Evolutionary conservation across 2,113 vertebrate species (phyloP).

Genomic region (Synodontis membranacea): DNA sequence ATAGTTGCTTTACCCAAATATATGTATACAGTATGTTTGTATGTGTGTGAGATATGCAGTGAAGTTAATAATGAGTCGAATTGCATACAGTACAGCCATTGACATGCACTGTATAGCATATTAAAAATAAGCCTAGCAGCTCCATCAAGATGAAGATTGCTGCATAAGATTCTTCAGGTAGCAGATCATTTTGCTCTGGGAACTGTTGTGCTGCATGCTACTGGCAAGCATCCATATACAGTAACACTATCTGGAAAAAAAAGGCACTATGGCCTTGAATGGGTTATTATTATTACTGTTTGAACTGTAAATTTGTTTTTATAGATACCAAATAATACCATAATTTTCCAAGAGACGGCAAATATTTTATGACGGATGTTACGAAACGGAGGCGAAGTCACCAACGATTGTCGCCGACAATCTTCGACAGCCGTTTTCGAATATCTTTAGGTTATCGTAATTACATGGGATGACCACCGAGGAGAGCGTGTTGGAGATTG

Average conservation of each 20-base stretch:
- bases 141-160: constrained; percentile 9
- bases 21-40: constrained; percentile 5
- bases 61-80: neutral
- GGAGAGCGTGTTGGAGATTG: neutral
- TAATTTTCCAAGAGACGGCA: constrained; percentile 22
- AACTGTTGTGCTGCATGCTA: constrained; percentile 13
- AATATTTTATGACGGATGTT: constrained; percentile 9
- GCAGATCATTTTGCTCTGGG: constrained; percentile 34
- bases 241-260: constrained; percentile 13
- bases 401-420: neutral
- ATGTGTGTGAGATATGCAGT: constrained; percentile 10
- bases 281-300: constrained; percentile 6
- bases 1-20: constrained; percentile 1
- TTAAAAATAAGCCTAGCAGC: constrained; percentile 22
- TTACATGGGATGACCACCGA: neutral
- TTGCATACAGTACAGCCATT: constrained; percentile 14
- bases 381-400: neutral
- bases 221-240: constrained; percentile 9
- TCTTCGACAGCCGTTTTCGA: constrained; percentile 5
- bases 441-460: neutral
- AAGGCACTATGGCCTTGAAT: constrained; percentile 21
- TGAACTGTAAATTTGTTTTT: constrained; percentile 30
- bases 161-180: constrained; percentile 37
- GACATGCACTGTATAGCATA: constrained; percentile 25
- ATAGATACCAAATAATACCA: constrained; percentile 34